Percentiles rank a stretch among this genome's conserved stretches.
Conservation (phyloP, 2,888 invertebrate species). For the Cheilosia urbana region DNA sequence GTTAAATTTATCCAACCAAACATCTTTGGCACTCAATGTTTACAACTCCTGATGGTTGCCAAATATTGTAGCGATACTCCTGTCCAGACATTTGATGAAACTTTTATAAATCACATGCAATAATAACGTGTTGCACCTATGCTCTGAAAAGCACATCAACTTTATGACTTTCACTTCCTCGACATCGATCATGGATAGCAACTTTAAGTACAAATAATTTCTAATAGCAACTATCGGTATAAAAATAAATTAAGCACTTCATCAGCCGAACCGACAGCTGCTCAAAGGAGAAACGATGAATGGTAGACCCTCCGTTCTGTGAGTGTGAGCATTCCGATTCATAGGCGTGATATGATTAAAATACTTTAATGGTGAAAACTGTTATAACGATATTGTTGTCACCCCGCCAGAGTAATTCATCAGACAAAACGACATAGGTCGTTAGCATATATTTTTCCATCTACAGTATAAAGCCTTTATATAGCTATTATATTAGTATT, state of each 20-base stretch:
- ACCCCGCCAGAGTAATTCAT: slow-evolving; percentile 42
- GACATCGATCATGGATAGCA: slow-evolving; percentile 31
- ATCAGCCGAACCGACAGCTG: slow-evolving; percentile 29
- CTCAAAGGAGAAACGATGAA: slow-evolving; percentile 64
- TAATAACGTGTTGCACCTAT: slow-evolving; percentile 28
- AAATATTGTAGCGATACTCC: too few species aligned
- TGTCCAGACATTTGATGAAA: background rate
- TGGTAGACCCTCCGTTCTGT: slow-evolving; percentile 53
- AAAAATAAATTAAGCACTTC: slow-evolving; percentile 54
- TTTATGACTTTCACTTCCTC: slow-evolving; percentile 48
- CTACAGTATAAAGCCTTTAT: slow-evolving; percentile 26
- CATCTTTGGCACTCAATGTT: too few species aligned
- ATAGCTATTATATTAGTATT: slow-evolving; percentile 55
- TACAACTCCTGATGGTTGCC: too few species aligned
- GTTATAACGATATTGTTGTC: slow-evolving; percentile 56
- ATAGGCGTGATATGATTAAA: slow-evolving; percentile 68
- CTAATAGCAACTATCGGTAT: slow-evolving; percentile 47
- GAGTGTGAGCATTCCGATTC: slow-evolving; percentile 70
- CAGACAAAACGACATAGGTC: slow-evolving; percentile 56
- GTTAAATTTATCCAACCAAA: too few species aligned
- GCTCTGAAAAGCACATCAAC: slow-evolving; percentile 1
- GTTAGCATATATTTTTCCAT: slow-evolving; percentile 52
- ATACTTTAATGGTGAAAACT: slow-evolving; percentile 66
- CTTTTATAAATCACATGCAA: background rate
- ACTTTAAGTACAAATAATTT: slow-evolving; percentile 22